Evolutionary conservation across 2,888 invertebrate genomes (phyloP).

Genomic region (Carterocephalus palaemon): DNA sequence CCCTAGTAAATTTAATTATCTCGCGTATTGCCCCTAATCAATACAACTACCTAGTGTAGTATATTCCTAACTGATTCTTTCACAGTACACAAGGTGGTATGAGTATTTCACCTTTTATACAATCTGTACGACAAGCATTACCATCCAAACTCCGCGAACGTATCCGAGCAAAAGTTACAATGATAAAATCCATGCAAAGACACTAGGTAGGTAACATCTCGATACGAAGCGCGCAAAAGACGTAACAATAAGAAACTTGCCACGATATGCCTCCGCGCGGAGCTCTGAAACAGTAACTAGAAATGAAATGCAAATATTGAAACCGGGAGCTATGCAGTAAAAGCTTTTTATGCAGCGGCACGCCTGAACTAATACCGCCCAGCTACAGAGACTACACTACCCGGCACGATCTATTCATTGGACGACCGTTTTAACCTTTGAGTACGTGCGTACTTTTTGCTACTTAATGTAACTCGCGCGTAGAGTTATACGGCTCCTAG

Average conservation of each 20-base stretch:
- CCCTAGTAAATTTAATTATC: too few relatives aligned
- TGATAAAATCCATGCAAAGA: background rate
- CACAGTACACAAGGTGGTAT: too few relatives aligned
- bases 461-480: too few relatives aligned
- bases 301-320: constrained; percentile 73
- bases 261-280: constrained; percentile 50
- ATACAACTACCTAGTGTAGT: too few relatives aligned
- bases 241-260: constrained; percentile 50
- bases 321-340: constrained; percentile 52
- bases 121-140: too few relatives aligned
- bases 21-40: too few relatives aligned
- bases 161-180: too few relatives aligned
- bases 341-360: constrained; percentile 65
- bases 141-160: too few relatives aligned
- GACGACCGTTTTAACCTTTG: constrained; percentile 2
- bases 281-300: constrained; percentile 52
- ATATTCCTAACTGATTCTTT: too few relatives aligned
- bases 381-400: constrained; percentile 19
- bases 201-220: background rate
- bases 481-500: too few relatives aligned
- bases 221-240: constrained; percentile 42
- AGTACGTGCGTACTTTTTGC: too few relatives aligned
- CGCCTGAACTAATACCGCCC: constrained; percentile 48
- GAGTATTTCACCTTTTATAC: too few relatives aligned
- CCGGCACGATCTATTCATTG: constrained; percentile 1